Conservation (phyloP, 64 coral and sea anemone species). For the Stylophora pistillata region DNA sequence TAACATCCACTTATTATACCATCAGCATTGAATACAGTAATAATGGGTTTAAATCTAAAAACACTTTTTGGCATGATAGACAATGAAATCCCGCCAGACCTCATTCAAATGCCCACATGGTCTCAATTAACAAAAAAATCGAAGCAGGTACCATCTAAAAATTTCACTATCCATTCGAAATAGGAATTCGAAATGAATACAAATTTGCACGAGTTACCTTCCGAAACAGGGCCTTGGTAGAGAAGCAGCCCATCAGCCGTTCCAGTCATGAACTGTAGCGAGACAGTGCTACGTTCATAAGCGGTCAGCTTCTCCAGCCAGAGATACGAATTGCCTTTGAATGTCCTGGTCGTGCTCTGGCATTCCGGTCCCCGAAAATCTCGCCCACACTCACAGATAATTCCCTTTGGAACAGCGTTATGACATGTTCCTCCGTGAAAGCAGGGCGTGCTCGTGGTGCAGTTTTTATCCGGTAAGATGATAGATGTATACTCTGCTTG, state of each 20-base stretch:
- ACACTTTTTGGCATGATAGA: too few relatives aligned
- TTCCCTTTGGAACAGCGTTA: slow-evolving; percentile 65
- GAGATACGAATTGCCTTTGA: slow-evolving; percentile 84
- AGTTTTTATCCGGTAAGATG: background rate
- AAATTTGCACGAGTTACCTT: slow-evolving; percentile 38
- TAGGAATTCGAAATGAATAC: background rate
- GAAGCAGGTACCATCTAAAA: too few relatives aligned
- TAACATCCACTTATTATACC: too few relatives aligned
- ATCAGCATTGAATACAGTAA: too few relatives aligned
- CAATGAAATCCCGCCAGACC: too few relatives aligned
- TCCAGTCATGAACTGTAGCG: slow-evolving; percentile 74
- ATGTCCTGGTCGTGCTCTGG: slow-evolving; percentile 85
- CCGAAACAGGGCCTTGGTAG: slow-evolving; percentile 77
- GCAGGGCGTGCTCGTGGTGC: slow-evolving; percentile 53
- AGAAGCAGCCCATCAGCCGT: slow-evolving; percentile 73
- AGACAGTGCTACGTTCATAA: slow-evolving; percentile 71
- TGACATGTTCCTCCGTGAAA: slow-evolving; percentile 91
- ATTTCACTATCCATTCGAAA: too few relatives aligned
- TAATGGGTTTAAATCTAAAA: too few relatives aligned
- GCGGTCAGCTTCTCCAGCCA: slow-evolving; percentile 67
- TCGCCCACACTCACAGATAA: slow-evolving; percentile 77
- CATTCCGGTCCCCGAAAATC: slow-evolving; percentile 76
- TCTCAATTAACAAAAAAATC: too few relatives aligned
- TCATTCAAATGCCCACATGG: too few relatives aligned
- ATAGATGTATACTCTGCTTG: slow-evolving; percentile 50